Base-by-base conservation (phyloP, 1,140 invertebrate species). In the Lasioglossum albipes region DNA sequence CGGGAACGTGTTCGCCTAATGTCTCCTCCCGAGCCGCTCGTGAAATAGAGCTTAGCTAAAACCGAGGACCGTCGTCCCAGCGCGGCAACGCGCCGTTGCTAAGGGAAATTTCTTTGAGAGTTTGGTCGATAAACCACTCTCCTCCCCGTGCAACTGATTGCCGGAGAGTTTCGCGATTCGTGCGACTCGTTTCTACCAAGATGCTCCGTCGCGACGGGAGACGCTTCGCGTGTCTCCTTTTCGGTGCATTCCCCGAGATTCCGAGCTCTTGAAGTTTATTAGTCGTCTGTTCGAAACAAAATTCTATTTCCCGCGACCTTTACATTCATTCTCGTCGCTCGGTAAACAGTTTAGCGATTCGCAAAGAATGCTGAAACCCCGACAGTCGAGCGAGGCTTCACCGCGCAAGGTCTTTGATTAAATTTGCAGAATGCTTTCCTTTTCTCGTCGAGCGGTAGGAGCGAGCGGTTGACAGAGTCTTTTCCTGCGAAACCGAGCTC, bases 1-100 rank as follows among this genome's bases (percentile, higher is more conserved):
- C n/a, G 61, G 64, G 18, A 73, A 72, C 20, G 69, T 22, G 76
- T 65, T 49, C 69, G 59, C 36, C 64, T 64, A 66, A 65, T 31
- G 57, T 72, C 68, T 64, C 68, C 75, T 64, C 4, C 4, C 54
- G 0, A 69, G 65, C 13, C 36, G 42, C 27, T 52, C 13, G 36
- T 22, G 57, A 71, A 71, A 70, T 20, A 9, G 27, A 42, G 31
- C 68, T 71, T 68, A 62, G 18, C 42, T 16, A 31, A 71, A 70
- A 42, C 42, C 9, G 68, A 2, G 49, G 18, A 62, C 10, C 67
- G 22, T 71, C 18, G 10, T 57, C 18, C 18, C 2, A 20, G 3
- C 20, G 0, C 41, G 16, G 45, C 7, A 10, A 45, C 12, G 16
- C 59, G 0, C 18, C 22, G 75, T 78, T 78, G 36, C 61, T 31